phyloP scores from a whole-genome alignment of 2,113 vertebrate species.

The Cochlearius cochlearius region DNA sequence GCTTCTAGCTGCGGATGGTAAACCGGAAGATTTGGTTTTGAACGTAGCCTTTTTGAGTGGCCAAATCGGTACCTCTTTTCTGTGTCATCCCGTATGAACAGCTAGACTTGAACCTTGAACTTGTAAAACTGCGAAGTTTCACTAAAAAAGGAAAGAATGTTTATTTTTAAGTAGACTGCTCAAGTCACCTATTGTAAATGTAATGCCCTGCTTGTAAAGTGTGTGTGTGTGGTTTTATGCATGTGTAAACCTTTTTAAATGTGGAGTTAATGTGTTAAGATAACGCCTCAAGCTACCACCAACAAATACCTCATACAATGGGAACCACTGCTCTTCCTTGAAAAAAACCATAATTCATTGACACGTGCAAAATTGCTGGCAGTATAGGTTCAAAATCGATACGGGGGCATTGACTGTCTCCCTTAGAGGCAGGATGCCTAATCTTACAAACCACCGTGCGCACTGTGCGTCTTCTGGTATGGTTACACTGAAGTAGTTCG shows the following conservation, averaged over 20 bases:
- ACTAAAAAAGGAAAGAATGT: background rate
- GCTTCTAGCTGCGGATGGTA: background rate
- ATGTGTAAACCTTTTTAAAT: background rate
- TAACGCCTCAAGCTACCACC: background rate
- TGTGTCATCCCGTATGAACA: background rate
- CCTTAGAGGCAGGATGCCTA: background rate
- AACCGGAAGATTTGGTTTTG: background rate
- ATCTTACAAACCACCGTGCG: background rate
- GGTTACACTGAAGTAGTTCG: background rate
- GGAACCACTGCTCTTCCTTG: background rate
- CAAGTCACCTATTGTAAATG: background rate
- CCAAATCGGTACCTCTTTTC: background rate
- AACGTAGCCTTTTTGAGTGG: background rate
- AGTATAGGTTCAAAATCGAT: background rate
- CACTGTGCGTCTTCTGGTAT: rapidly evolving
- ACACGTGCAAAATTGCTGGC: background rate
- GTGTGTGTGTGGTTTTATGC: background rate
- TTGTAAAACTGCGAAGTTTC: background rate
- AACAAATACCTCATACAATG: background rate
- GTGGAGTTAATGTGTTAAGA: background rate
- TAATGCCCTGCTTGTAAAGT: background rate
- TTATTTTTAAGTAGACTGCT: background rate
- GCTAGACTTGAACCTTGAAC: background rate
- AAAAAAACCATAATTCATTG: background rate
- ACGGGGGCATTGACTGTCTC: background rate